Conservation (phyloP, 1,140 invertebrate species). For the Arion vulgaris region DNA sequence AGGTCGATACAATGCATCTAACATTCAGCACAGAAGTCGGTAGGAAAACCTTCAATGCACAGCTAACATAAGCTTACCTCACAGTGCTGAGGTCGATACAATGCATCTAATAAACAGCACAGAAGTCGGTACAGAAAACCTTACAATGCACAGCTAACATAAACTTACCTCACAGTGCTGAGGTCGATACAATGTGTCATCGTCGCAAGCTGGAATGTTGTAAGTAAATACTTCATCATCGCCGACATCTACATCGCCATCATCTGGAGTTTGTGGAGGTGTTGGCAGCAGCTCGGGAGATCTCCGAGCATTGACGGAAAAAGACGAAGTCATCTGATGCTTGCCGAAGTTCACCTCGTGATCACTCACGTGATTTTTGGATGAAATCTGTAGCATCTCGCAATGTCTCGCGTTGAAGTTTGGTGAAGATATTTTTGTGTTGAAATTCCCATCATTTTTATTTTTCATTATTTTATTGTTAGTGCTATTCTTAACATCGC, state of each 20-base stretch:
- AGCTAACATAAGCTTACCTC: no score
- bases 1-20: neutral
- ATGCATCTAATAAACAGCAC: no score
- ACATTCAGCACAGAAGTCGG: no score
- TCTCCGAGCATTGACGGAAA: neutral
- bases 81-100: no score
- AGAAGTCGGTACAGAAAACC: no score
- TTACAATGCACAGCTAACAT: no score
- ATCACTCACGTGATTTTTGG: neutral
- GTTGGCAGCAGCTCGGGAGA: slow-evolving; percentile 14
- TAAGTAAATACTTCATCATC: slow-evolving; percentile 17
- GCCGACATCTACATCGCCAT: neutral
- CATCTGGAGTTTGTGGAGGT: slow-evolving; percentile 13
- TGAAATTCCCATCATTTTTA: neutral
- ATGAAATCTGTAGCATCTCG: no score
- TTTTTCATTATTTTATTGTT: neutral
- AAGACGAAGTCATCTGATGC: neutral
- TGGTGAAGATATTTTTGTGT: neutral
- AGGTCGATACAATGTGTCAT: neutral
- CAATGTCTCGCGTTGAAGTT: neutral
- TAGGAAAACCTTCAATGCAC: no score
- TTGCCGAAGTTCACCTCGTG: neutral
- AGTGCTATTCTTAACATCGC: neutral
- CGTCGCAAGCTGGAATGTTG: neutral
- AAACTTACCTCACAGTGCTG: neutral